Base-by-base conservation (phyloP, 1,140 invertebrate species). In the Sipha flava region DNA sequence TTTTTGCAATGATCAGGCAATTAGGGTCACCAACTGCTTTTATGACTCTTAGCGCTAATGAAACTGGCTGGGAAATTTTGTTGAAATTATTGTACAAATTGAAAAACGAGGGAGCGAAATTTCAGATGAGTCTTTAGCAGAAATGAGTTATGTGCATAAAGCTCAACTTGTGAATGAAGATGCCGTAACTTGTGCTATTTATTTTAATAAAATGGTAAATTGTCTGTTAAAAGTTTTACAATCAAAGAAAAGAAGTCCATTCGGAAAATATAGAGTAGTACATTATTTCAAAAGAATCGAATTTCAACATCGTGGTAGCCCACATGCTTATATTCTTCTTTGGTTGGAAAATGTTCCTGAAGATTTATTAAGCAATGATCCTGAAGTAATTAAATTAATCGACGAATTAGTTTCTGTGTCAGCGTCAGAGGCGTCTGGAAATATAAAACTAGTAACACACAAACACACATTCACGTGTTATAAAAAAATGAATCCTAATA, bases 241-340 rank as follows among this genome's bases (percentile, higher is more conserved):
- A 26, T 68, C 64, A 68, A 52, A 54, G 40, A 73, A 47, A 40
- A 18, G 21, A 21, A 59, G 64, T 34, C 81, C 84, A n/a, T 86
- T 85, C 79, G 79, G 81, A n/a, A 83, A 84, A 80, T 84, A 84
- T 82, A 45, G 68, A 26, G 80, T 86, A 40, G 7, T 82, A 0
- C 21, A 85, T 80, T 86, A 84, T 79, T 86, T 84, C 68, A 83
- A 82, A 83, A 73, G 84, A 82, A 85, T 86, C 82, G 86, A 86
- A 84, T 88, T 86, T 84, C 85, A 86, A 83, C 85, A 86, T 83
- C 82, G 84, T 80, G 87, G 85, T 26, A 84, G 82, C 81, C 85
- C 82, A 72, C 84, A 83, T 80, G 79, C 82, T 12, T 84, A 85
- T 68, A 82, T 82, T 47, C 49, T 85, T 16, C 31, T 82, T 12